phyloP scores from a whole-genome alignment of 2,797 vertebrate species.

The Periophthalmus magnuspinnatus region DNA sequence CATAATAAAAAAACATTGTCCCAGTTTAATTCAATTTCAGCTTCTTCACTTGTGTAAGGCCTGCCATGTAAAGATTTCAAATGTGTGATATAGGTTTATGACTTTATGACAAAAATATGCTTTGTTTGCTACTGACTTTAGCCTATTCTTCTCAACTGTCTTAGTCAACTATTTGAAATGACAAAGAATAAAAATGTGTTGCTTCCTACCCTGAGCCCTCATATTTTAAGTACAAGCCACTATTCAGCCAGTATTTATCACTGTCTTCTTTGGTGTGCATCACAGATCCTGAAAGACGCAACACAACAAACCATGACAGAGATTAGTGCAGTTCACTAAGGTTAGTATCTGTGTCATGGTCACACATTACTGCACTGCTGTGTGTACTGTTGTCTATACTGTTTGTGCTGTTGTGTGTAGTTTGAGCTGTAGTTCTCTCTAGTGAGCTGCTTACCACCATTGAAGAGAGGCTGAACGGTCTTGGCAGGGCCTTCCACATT shows the following conservation, averaged over 20 bases:
- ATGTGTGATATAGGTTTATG: neutral
- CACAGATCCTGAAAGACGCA: constrained; percentile 54
- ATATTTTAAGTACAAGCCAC: constrained; percentile 30
- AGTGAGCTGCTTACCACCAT: constrained; percentile 66
- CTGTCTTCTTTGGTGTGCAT: constrained; percentile 53
- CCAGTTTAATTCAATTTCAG: constrained; percentile 29
- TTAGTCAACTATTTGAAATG: neutral
- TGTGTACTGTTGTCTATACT: constrained; percentile 49
- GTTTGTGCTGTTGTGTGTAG: constrained; percentile 64
- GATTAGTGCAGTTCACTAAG: constrained; percentile 56
- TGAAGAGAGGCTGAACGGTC: constrained; percentile 73
- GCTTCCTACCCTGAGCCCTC: constrained; percentile 34
- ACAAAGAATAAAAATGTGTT: constrained; percentile 29
- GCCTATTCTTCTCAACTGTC: neutral
- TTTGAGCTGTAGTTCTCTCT: constrained; percentile 45
- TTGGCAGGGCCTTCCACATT: constrained; percentile 68
- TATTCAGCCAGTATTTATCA: too few relatives aligned
- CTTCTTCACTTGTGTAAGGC: neutral
- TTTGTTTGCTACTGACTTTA: neutral
- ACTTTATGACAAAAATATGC: neutral
- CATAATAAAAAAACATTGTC: neutral
- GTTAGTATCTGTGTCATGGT: constrained; percentile 67
- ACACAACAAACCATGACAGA: constrained; percentile 55
- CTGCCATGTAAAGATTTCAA: neutral
- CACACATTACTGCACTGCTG: constrained; percentile 48